These are phyloP conservation scores for Steatornis caripensis DNA, from an alignment of 2,113 vertebrate genomes.

Conservation along the genomic window DNA sequence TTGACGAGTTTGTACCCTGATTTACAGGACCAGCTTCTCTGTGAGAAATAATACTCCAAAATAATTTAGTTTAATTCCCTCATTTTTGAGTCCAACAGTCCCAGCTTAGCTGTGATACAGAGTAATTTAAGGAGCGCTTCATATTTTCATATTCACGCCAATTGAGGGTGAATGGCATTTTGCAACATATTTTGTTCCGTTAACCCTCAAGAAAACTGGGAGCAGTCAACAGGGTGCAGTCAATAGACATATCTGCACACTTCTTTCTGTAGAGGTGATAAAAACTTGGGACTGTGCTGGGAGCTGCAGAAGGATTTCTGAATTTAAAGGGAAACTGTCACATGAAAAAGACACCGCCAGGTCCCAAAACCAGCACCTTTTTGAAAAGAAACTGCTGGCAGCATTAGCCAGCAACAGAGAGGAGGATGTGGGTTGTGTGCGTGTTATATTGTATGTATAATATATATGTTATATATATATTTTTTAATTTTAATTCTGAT, in stretches of 20 bases:
- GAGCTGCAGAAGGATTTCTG: not conserved
- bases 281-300: not conserved
- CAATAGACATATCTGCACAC: not conserved
- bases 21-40: not conserved
- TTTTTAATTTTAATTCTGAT: not conserved
- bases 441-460: too few species aligned
- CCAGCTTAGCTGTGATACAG: not conserved
- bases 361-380: not conserved
- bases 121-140: not conserved
- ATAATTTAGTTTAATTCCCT: not conserved
- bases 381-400: not conserved
- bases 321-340: not conserved
- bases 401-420: not conserved
- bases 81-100: not conserved
- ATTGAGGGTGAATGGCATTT: not conserved
- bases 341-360: not conserved
- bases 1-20: not conserved
- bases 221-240: not conserved
- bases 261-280: not conserved
- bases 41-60: not conserved
- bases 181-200: not conserved
- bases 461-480: not conserved
- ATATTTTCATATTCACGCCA: not conserved
- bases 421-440: not conserved
- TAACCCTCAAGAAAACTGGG: not conserved